Base-by-base conservation (phyloP, 2,113 vertebrate genomes). In the Calcarius ornatus region DNA sequence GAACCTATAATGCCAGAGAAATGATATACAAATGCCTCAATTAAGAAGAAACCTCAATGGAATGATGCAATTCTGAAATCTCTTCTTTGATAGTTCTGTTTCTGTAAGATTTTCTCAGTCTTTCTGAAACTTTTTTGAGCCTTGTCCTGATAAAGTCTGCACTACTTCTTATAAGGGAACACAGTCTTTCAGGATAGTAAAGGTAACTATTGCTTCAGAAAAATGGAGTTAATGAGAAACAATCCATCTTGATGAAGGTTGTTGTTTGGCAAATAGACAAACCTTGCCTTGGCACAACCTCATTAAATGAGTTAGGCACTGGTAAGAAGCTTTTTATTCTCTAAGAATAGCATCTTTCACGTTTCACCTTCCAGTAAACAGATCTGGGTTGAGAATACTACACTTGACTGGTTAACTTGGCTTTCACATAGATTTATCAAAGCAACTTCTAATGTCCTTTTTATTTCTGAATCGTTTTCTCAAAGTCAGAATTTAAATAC, bases 331-430 rank as follows among this genome's bases (percentile, higher is more conserved):
- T 97, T 94, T 95, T 92, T 94, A 50, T 96, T 93, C 86, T 91
- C 92, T 45, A 97, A 97, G 95, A 97, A 97, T 96, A 93, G 90
- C 1, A 25, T 82, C 96, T 95, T 96, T 97, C 90, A 94, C 45
- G 54, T 94, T 95, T 95, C 43, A 90, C 83, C 94, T 94, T 95
- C 92, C 91, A 92, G 90, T 95, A 92, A 97, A 81, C 42, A 83
- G 81, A 92, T 95, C 92, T 87, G 60, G 75, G 47, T 43, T 93
- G 90, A 91, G 69, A 70, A 81, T 94, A 59, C 71, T 69, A 69
- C 90, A 84, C 86, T 96, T 95, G 71, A 91, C 65, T 96, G 90
- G 63, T 88, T 90, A 91, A 83, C 68, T 86, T 50, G 18, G 43
- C 78, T 92, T 93, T 92, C 50, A 60, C 33, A 5, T 40, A 19